Evolutionary conservation across 2,113 vertebrate genomes (phyloP).

Genomic region (Gracilinanus agilis): DNA sequence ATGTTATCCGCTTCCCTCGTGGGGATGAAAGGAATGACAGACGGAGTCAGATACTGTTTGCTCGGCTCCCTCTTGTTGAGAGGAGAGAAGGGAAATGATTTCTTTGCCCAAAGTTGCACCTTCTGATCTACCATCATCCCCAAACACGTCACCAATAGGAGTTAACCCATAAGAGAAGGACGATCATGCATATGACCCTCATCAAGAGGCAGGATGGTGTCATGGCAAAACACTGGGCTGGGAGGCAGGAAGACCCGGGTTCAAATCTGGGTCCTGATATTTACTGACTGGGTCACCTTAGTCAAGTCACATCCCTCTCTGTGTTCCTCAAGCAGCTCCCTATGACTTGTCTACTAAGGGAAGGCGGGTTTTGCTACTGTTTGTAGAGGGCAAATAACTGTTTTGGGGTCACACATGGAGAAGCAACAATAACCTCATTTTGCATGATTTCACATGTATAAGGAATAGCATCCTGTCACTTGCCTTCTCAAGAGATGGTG

Average conservation of each 20-base stretch:
- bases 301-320: background rate
- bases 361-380: background rate
- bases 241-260: background rate
- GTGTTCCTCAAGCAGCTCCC: background rate
- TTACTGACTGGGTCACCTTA: background rate
- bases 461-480: background rate
- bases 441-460: background rate
- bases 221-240: background rate
- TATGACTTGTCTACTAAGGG: background rate
- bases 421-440: background rate
- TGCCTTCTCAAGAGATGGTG: background rate
- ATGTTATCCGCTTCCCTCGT: background rate
- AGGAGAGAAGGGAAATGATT: too few relatives aligned
- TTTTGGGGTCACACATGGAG: background rate
- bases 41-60: too few relatives aligned
- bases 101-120: too few relatives aligned
- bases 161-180: background rate
- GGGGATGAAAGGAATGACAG: background rate
- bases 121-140: too few relatives aligned
- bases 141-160: background rate
- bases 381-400: background rate
- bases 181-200: background rate
- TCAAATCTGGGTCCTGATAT: background rate
- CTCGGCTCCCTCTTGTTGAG: too few relatives aligned
- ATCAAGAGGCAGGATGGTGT: background rate